Percentiles rank a stretch among this genome's conserved stretches.
These are phyloP conservation scores for Cliona cf. orientalis DNA, from an alignment of 37 sponge, comb jelly and placozoan genomes.

Conservation along the genomic window DNA sequence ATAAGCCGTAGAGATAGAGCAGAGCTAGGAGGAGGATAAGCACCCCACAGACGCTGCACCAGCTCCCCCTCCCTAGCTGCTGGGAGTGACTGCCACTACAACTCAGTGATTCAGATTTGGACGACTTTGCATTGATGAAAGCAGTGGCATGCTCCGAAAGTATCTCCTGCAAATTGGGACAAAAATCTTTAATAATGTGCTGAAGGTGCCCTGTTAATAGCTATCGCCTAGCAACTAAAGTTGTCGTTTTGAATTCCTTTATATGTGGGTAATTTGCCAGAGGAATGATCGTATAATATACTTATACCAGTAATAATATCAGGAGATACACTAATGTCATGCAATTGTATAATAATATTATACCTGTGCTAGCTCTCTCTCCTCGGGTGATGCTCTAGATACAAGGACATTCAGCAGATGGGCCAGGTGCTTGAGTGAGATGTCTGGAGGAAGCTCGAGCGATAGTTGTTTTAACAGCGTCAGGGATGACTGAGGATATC, in stretches of 20 bases:
- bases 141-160: background rate
- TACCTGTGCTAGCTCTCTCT: too few species aligned
- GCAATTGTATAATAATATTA: too few species aligned
- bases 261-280: too few species aligned
- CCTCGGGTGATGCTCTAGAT: background rate
- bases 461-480: background rate
- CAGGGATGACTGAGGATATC: background rate
- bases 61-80: background rate
- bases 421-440: constrained; percentile 32
- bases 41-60: constrained; percentile 9
- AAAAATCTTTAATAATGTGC: too few species aligned
- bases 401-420: background rate
- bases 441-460: too few species aligned
- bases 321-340: too few species aligned
- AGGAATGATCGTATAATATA: background rate
- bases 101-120: background rate
- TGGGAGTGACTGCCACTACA: background rate
- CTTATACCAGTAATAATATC: background rate
- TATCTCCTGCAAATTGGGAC: constrained; percentile 23
- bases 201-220: too few species aligned
- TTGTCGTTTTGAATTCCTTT: too few species aligned
- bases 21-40: background rate
- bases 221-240: too few species aligned
- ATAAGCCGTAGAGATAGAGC: background rate
- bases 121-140: background rate